phyloP scores from a whole-genome alignment of 2,113 vertebrate genomes.

The Cyanoramphus novaezelandiae region DNA sequence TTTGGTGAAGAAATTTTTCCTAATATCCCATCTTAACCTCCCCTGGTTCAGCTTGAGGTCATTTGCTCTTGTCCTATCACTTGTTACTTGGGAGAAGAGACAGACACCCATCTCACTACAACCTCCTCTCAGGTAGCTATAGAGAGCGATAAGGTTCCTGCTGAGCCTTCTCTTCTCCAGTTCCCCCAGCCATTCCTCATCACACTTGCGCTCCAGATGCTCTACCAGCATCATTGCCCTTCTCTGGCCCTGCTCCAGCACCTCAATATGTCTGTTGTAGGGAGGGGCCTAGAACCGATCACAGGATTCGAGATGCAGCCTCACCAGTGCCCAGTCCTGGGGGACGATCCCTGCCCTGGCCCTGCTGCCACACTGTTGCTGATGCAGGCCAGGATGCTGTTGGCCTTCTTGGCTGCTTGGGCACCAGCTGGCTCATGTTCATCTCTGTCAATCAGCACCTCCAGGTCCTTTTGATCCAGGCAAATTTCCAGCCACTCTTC shows the following conservation, averaged over 20 bases:
- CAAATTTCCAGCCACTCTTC: neutral
- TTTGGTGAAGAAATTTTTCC: neutral
- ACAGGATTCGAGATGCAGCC: neutral
- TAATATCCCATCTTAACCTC: neutral
- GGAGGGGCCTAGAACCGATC: neutral
- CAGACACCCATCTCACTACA: fast-evolving
- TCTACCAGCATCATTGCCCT: neutral
- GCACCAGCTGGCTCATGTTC: neutral
- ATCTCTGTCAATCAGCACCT: neutral
- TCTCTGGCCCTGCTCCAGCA: neutral
- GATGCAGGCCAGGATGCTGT: neutral
- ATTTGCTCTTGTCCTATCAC: neutral
- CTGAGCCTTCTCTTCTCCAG: neutral
- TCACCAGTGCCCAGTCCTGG: neutral
- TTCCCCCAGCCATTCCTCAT: neutral
- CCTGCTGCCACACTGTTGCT: neutral
- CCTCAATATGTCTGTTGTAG: neutral
- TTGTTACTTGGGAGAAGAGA: neutral
- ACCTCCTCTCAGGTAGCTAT: neutral
- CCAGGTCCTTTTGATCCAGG: neutral
- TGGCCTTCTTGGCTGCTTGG: neutral
- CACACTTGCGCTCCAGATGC: neutral
- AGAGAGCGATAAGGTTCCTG: neutral
- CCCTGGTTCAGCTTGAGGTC: neutral
- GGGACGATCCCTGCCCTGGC: fast-evolving